Evolutionary conservation across 2,888 invertebrate species (phyloP).

Genomic region (Noctua fimbriata): DNA sequence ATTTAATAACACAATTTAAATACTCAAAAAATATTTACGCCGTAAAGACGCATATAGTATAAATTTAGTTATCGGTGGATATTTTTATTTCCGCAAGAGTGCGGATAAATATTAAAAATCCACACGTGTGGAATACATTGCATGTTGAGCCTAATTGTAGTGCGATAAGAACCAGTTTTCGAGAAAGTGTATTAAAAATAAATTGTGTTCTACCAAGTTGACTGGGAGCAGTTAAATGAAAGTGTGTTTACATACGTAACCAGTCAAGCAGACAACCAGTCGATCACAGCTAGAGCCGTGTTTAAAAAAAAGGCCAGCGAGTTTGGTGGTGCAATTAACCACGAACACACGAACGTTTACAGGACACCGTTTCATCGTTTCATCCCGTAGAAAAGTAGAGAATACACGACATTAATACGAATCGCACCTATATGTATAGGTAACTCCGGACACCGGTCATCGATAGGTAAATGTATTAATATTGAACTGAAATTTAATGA

Average conservation of each 20-base stretch:
- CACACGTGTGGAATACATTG: no score
- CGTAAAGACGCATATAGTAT: no score
- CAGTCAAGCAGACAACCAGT: neutral
- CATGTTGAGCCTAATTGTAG: no score
- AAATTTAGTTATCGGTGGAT: no score
- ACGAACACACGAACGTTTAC: neutral
- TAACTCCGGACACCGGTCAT: neutral
- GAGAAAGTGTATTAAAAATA: neutral
- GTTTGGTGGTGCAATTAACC: neutral
- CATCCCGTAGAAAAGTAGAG: neutral
- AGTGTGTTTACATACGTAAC: neutral
- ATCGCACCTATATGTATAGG: neutral
- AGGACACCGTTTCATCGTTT: neutral
- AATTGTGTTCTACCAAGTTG: neutral
- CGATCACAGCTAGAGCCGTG: neutral
- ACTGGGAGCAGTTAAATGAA: neutral
- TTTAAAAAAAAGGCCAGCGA: neutral
- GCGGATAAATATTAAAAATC: no score
- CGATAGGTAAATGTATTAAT: neutral
- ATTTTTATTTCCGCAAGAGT: no score
- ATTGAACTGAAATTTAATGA: neutral
- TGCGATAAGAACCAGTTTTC: no score
- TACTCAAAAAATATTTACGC: no score
- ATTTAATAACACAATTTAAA: no score
- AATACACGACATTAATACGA: neutral